Percentiles rank a stretch among this genome's conserved stretches.
Conservation (phyloP, 2,113 vertebrate species). For the Tylochromis polylepis region DNA sequence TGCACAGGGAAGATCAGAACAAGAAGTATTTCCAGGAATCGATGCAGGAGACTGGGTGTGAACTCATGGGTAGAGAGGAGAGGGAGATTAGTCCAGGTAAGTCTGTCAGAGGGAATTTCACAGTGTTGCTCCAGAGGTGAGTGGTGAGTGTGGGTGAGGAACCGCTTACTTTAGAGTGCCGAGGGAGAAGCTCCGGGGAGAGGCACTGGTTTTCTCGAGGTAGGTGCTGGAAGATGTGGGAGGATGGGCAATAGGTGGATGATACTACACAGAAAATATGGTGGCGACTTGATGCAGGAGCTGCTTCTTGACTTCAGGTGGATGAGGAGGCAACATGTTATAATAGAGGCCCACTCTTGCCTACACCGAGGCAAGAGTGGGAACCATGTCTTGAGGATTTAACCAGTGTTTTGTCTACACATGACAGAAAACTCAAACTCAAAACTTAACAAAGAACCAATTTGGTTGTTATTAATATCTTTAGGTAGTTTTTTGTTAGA, state of each 20-base stretch:
- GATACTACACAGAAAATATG: background rate
- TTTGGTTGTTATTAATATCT: too few species aligned
- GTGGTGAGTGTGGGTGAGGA: background rate
- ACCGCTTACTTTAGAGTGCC: background rate
- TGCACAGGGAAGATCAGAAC: background rate
- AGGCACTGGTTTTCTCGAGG: background rate
- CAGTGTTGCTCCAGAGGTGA: background rate
- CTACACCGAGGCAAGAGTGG: background rate
- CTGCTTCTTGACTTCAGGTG: background rate
- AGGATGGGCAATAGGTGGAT: background rate
- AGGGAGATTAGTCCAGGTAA: background rate
- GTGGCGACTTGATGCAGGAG: background rate
- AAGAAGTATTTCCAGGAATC: background rate
- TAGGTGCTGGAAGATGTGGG: background rate
- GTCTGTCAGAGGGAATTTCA: background rate
- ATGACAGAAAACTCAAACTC: too few species aligned
- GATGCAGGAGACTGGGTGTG: background rate
- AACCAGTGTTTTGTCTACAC: too few species aligned
- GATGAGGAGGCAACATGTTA: background rate
- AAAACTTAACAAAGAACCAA: too few species aligned
- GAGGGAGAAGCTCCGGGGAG: background rate
- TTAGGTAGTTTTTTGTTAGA: too few species aligned
- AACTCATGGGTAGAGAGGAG: background rate
- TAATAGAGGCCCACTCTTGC: too few species aligned
- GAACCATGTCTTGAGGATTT: background rate